phyloP scores from a whole-genome alignment of 92 coral and sea anemone genomes.

The Plumapathes pennacea region DNA sequence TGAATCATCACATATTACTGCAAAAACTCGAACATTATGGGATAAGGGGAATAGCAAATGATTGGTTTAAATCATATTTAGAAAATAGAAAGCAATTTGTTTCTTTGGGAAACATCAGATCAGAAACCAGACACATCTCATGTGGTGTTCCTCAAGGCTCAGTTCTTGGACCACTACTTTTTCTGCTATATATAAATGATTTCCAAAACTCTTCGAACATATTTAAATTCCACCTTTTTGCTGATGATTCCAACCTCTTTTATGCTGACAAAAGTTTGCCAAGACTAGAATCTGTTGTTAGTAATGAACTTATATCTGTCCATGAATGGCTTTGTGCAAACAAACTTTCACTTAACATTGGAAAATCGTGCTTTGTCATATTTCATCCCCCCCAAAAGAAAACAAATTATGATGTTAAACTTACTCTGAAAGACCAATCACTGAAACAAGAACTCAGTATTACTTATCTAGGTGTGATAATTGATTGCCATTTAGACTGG shows the following conservation, averaged over 20 bases:
- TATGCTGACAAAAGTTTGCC: too few species aligned
- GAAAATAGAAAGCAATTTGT: constrained; percentile 49
- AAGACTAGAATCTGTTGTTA: too few species aligned
- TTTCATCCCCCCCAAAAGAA: too few species aligned
- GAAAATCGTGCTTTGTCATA: too few species aligned
- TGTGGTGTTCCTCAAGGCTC: constrained; percentile 64
- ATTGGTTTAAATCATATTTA: constrained; percentile 47
- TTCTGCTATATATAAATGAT: constrained; percentile 35
- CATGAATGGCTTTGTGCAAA: too few species aligned
- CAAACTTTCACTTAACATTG: too few species aligned
- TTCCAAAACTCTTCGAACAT: constrained; percentile 12
- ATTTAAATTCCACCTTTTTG: constrained; percentile 51
- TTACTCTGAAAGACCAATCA: too few species aligned
- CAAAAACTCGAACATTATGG: constrained; percentile 43
- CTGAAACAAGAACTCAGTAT: too few species aligned
- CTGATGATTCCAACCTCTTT: constrained; percentile 48
- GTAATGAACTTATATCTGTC: too few species aligned
- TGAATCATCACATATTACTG: constrained; percentile 32
- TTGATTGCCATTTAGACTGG: too few species aligned
- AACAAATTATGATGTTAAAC: too few species aligned
- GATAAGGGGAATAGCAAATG: constrained; percentile 22
- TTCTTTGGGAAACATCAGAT: constrained; percentile 25
- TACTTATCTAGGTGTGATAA: too few species aligned
- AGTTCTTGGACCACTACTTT: constrained; percentile 39
- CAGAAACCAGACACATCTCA: constrained; percentile 1